Conservation (phyloP, 53 echinoderm and acorn worm species). For the Arbacia lixula region DNA sequence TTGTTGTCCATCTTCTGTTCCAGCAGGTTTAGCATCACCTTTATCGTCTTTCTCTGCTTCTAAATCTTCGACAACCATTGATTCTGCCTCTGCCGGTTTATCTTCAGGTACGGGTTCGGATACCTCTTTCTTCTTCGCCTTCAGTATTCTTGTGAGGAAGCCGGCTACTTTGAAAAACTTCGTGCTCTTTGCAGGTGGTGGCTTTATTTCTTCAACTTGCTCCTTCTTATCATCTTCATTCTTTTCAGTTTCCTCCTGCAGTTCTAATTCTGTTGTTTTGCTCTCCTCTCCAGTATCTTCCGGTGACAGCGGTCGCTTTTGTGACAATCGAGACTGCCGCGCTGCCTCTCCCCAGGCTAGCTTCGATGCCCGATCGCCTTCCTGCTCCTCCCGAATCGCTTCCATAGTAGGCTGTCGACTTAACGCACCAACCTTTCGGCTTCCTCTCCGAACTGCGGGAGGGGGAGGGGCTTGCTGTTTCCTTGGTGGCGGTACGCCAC, state of each 20-base stretch:
- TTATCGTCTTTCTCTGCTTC: neutral
- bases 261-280: neutral
- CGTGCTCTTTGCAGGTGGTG: slow-evolving; percentile 1
- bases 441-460: neutral
- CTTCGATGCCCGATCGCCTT: neutral
- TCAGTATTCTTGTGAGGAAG: neutral
- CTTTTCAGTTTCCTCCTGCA: neutral
- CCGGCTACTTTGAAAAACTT: slow-evolving; percentile 12
- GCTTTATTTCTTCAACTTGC: neutral
- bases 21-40: neutral
- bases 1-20: neutral
- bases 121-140: slow-evolving; percentile 6
- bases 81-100: no score
- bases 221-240: neutral
- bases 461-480: neutral
- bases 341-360: neutral
- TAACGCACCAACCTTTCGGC: neutral
- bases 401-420: neutral
- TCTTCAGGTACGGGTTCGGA: neutral
- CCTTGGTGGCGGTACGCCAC: neutral
- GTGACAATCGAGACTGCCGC: neutral
- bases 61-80: no score
- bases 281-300: neutral
- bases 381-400: slow-evolving; percentile 14
- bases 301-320: neutral